Base-by-base conservation (phyloP, 1,140 invertebrate species). In the Aricia agestis region DNA sequence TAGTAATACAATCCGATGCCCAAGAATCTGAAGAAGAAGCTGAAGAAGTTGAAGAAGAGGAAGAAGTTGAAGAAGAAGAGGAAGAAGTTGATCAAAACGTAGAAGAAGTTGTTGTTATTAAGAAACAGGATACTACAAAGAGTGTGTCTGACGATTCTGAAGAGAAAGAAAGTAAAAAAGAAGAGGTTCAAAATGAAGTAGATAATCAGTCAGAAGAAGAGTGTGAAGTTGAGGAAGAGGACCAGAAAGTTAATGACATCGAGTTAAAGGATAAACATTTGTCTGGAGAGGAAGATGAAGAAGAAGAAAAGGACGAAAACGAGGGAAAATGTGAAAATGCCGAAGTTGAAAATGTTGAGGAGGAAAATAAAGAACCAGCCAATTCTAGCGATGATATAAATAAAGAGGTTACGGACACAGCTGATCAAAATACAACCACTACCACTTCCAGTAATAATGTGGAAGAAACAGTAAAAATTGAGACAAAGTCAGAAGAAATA, bases 11-110 rank as follows among this genome's bases (percentile, higher is more conserved):
- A 68, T 80, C 78, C 72, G 75, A 82, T 57, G 72, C 68, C 25
- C 73, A 74, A 74, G 72, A 79, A 36, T 76, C 76, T 68, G 72
- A 84, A 68, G 68, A 84, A 78, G 72, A 84, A 76, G 59, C 79
- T n/a, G 76, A 76, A 63, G 79, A 83, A 68, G 79, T 81, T 25
- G 71, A 79, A 19, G 76, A 76, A 65, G 80, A 82, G 67, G 75
- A 79, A 52, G 74, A 81, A 45, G 1, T 63, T 63, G 68, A 82
- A 72, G 70, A 74, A 36, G 74, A 71, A 15, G 69, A 77, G 65
- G 74, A 70, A 15, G 71, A 69, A 58, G 74, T 73, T 15, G 74
- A 79, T 59, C 68, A 77, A 72, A 66, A 76, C 17, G 67, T 76
- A 32, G 42, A 79, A 41, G 72, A 77, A 75, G 67, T 76, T 31